Percentiles rank a stretch among this genome's conserved stretches.
These are phyloP conservation scores for Hydrotaea cyrtoneurina DNA, from an alignment of 2,888 invertebrate species.

Conservation along the genomic window DNA sequence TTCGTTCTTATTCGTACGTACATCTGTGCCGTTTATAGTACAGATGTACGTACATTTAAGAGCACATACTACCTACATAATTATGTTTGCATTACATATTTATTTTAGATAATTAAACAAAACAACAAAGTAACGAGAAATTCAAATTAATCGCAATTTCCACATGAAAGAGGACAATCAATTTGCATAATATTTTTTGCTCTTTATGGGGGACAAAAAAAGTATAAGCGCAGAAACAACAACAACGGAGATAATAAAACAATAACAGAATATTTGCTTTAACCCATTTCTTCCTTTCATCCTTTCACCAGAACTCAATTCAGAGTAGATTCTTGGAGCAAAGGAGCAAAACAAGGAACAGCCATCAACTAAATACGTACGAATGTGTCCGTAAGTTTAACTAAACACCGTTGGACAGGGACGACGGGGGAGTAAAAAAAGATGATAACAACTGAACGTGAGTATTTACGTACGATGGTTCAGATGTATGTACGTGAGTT, in stretches of 20 bases:
- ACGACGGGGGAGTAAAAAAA: background rate
- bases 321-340: conserved; percentile 13
- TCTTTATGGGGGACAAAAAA: conserved; percentile 7
- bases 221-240: background rate
- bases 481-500: background rate
- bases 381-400: background rate
- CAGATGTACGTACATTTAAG: background rate
- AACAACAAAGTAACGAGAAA: conserved; percentile 33
- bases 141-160: conserved; percentile 33
- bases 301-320: conserved; percentile 9
- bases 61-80: background rate
- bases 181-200: conserved; percentile 50
- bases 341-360: conserved; percentile 3
- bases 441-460: background rate
- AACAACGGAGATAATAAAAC: conserved; percentile 10
- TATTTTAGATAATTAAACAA: conserved; percentile 38
- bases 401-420: background rate
- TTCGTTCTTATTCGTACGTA: too few relatives aligned
- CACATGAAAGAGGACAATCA: conserved; percentile 51
- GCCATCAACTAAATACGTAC: background rate
- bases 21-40: too few relatives aligned
- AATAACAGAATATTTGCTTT: conserved; percentile 36
- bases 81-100: conserved; percentile 15
- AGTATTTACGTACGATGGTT: background rate
- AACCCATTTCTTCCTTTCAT: conserved; percentile 43